phyloP scores from a whole-genome alignment of 2,797 vertebrate species.

The Pogoniulus pusillus region DNA sequence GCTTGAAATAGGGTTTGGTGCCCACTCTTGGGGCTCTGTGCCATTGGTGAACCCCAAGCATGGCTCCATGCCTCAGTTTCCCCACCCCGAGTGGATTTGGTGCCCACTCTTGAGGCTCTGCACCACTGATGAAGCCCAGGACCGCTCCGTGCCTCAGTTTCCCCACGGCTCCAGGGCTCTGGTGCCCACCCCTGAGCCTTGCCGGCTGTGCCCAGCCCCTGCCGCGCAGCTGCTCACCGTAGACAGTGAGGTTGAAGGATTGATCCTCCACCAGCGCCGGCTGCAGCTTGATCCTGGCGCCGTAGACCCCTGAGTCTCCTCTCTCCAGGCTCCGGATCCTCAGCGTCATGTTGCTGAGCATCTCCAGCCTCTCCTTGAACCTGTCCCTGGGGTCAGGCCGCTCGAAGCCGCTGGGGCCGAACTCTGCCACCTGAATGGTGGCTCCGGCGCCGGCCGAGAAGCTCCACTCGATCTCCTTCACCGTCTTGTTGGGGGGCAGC shows the following conservation, averaged over 20 bases:
- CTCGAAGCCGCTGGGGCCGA: rapidly evolving
- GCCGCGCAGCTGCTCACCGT: background rate
- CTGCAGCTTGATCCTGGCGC: background rate
- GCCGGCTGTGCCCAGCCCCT: background rate
- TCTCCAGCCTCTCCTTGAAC: background rate
- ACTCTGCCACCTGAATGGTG: background rate
- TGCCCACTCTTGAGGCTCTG: too few relatives aligned
- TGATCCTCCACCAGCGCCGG: background rate
- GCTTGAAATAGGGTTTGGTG: too few relatives aligned
- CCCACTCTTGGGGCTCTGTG: too few relatives aligned
- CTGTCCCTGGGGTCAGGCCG: background rate
- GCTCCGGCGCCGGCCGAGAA: rapidly evolving
- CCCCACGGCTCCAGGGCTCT: background rate
- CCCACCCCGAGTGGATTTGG: too few relatives aligned
- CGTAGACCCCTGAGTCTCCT: background rate
- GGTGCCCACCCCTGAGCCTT: too few relatives aligned
- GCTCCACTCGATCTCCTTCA: slow-evolving; percentile 36
- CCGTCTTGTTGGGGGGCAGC: background rate
- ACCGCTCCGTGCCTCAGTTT: background rate
- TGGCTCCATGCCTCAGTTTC: too few relatives aligned
- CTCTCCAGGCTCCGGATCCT: background rate
- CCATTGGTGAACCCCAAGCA: too few relatives aligned
- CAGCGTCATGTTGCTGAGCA: background rate
- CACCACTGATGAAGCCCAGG: too few relatives aligned
- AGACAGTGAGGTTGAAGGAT: background rate